phyloP scores from a whole-genome alignment of 1,140 invertebrate species.

The Pogonomyrmex barbatus region DNA sequence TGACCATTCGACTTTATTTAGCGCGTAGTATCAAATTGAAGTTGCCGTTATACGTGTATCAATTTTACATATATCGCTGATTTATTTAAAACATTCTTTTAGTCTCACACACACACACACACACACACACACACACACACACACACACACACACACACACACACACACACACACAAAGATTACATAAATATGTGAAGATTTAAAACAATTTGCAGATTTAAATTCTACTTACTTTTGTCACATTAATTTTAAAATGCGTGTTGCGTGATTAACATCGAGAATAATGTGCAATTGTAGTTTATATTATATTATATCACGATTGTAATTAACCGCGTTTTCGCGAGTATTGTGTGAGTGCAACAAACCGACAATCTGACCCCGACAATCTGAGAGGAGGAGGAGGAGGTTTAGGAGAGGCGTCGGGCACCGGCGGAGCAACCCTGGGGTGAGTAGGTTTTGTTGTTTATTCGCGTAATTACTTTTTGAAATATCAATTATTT shows the following conservation, averaged over 20 bases:
- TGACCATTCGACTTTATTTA: conserved; percentile 17
- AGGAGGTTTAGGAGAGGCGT: too few relatives aligned
- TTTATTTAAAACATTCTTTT: conserved; percentile 1
- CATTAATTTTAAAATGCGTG: neutral
- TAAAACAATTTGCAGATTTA: neutral
- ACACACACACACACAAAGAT: too few relatives aligned
- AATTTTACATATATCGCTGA: neutral
- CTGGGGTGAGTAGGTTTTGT: too few relatives aligned
- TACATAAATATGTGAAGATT: neutral
- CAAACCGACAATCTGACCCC: neutral
- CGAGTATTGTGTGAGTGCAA: neutral
- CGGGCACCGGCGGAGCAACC: too few relatives aligned
- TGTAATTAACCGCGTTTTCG: neutral
- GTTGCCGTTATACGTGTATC: neutral
- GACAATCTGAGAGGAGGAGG: neutral
- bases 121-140: too few relatives aligned
- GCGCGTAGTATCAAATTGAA: neutral
- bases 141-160: too few relatives aligned
- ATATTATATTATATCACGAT: neutral
- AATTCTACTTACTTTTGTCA: neutral
- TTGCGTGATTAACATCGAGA: neutral
- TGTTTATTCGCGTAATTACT: neutral
- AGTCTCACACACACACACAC: neutral
- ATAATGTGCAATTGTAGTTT: neutral
- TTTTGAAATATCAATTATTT: neutral